Percentiles rank a stretch among this genome's conserved stretches.
Conservation (phyloP, 1,140 invertebrate genomes). For the fruit fly (Drosophila melanogaster) region Release_6_plus_ISO1_MT NC_004354.4:10926001-10926500, state of each 20-base stretch:
- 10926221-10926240: background rate
- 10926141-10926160: no score
- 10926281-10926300: background rate
- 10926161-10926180: no score
- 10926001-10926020: no score
- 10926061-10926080: no score
- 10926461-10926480: constrained; percentile 32
- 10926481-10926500: constrained; percentile 23
- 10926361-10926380: constrained; percentile 25
- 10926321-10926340: background rate
- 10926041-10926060: no score
- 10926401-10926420: constrained; percentile 63
- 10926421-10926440: constrained; percentile 46
- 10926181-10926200: no score
- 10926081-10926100: no score
- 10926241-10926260: background rate
- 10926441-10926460: constrained; percentile 46
- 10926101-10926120: no score
- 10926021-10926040: no score
- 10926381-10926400: constrained; percentile 62
- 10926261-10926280: background rate
- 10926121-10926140: no score
- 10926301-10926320: background rate
- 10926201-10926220: background rate
- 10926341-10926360: constrained; percentile 5